These are phyloP conservation scores for Choristoneura rosaceana DNA, from an alignment of 2,888 invertebrate species.

Conservation along the genomic window DNA sequence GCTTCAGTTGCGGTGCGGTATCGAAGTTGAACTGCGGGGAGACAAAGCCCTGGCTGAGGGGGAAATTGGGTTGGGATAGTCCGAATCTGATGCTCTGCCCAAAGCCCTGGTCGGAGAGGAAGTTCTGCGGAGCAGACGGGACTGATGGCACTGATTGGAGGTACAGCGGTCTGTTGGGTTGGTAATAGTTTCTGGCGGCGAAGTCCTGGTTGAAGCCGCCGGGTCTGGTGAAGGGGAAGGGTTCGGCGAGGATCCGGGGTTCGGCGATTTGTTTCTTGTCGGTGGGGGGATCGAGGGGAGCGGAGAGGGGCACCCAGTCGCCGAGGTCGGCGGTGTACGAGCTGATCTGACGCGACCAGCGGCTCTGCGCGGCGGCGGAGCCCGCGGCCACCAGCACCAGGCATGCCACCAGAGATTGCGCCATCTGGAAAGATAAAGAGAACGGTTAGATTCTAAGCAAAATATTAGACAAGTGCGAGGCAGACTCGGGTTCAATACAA, in stretches of 20 bases:
- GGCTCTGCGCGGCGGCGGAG: conserved; percentile 64
- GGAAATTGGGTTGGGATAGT: conserved; percentile 72
- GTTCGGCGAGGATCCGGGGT: conserved; percentile 77
- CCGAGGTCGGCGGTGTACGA: conserved; percentile 77
- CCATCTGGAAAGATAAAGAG: conserved; percentile 24
- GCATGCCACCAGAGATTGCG: conserved; percentile 51
- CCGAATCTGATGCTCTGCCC: conserved; percentile 76
- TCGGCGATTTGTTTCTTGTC: conserved; percentile 78
- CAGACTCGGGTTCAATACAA: no score
- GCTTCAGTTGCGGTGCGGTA: conserved; percentile 59
- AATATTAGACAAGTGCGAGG: no score
- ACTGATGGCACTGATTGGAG: conserved; percentile 73
- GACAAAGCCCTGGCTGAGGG: conserved; percentile 74
- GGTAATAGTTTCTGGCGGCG: conserved; percentile 67
- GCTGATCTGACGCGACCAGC: conserved; percentile 82
- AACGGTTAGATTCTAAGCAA: not conserved
- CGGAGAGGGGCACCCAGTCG: conserved; percentile 77
- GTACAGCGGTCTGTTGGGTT: conserved; percentile 72
- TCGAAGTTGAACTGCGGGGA: conserved; percentile 71
- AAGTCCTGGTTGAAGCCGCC: conserved; percentile 70
- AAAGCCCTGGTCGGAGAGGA: conserved; percentile 75
- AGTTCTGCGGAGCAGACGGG: conserved; percentile 80
- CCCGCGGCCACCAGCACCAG: conserved; percentile 60
- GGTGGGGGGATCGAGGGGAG: conserved; percentile 66
- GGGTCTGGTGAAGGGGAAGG: conserved; percentile 67